Evolutionary conservation across 1,140 invertebrate genomes (phyloP), one percentile per base, ranked within the genome.

Genomic region (Vanessa atalanta): DNA sequence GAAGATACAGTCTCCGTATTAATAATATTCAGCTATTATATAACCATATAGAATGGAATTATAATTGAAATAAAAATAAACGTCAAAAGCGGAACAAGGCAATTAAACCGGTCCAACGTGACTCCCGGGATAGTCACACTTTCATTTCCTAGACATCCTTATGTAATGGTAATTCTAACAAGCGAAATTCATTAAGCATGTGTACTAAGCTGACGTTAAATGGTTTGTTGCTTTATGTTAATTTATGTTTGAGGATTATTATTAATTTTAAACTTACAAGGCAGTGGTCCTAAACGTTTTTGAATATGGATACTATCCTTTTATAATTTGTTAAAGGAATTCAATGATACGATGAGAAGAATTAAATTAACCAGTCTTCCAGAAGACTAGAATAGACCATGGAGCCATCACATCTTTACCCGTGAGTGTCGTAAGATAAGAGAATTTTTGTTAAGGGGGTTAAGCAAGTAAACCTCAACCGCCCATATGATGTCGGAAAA

Each of bases 101-200:
- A 47, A 48, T 61, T 70, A 26, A 61, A 50, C 68, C 67, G 43
- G 68, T 70, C 51, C 31, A 43, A 55, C 55, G 20, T 11, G 68
- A 69, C 53, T 20, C 43, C 7, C 66, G 66, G 47, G 68, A 26
- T 70, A 50, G n/a, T 16, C 57, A 57, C 26, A 86, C 85, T 87
- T 86, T 87, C 84, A 85, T 85, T 86, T 87, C 84, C 86, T 85
- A 70, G 75, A 63, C 57, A 65, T 74, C 74, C 80, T 87, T 82
- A 84, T 75, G 77, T 82, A 87, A 87, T 79, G 43, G 65, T 82
- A 75, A 81, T 83, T 78, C 76, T 75, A 43, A 60, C 43, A 63
- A 61, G 72, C 47, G 16, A 77, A 80, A 80, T 83, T 82, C 79
- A 81, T 77, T 74, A 81, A 55, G 55, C 60, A 43, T 61, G 23